phyloP scores from a whole-genome alignment of 2,797 vertebrate species.

The Anabas testudineus region DNA sequence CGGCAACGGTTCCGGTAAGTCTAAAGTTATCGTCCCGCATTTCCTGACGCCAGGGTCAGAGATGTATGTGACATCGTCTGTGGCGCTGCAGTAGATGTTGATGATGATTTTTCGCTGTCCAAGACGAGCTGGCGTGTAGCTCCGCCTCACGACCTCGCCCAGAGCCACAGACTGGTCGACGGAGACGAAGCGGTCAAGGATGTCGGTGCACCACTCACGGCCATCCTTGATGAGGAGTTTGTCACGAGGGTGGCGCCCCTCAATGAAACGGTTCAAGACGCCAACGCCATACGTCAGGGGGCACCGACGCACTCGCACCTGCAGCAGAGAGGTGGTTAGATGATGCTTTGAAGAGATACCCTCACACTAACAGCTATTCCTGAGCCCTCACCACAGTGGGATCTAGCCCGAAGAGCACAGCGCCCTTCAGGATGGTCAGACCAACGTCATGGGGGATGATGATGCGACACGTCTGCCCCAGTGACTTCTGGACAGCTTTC shows the following conservation, averaged over 20 bases:
- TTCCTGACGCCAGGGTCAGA: conserved; percentile 92
- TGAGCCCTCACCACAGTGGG: conserved; percentile 87
- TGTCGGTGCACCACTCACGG: conserved; percentile 94
- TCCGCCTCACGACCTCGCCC: conserved; percentile 92
- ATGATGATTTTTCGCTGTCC: conserved; percentile 95
- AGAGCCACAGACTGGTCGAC: conserved; percentile 95
- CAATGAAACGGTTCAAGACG: conserved; percentile 93
- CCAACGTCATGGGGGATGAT: conserved; percentile 96
- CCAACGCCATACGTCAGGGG: conserved; percentile 95
- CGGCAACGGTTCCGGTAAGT: conserved; percentile 81
- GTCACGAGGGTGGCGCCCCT: conserved; percentile 90
- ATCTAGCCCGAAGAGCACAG: conserved; percentile 94
- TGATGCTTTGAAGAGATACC: fast-evolving
- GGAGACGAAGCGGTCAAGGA: conserved; percentile 94
- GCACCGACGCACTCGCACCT: conserved; percentile 91
- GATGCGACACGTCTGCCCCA: conserved; percentile 89
- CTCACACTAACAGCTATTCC: too few relatives aligned
- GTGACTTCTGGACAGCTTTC: conserved; percentile 86
- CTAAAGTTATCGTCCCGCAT: conserved; percentile 93
- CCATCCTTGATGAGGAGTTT: conserved; percentile 96
- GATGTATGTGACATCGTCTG: conserved; percentile 91
- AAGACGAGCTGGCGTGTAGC: conserved; percentile 92
- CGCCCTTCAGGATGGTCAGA: conserved; percentile 96
- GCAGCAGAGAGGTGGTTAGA: not conserved
- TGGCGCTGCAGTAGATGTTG: conserved; percentile 93